phyloP scores from a whole-genome alignment of 1,140 invertebrate species.

The Cardiocondyla obscurior region DNA sequence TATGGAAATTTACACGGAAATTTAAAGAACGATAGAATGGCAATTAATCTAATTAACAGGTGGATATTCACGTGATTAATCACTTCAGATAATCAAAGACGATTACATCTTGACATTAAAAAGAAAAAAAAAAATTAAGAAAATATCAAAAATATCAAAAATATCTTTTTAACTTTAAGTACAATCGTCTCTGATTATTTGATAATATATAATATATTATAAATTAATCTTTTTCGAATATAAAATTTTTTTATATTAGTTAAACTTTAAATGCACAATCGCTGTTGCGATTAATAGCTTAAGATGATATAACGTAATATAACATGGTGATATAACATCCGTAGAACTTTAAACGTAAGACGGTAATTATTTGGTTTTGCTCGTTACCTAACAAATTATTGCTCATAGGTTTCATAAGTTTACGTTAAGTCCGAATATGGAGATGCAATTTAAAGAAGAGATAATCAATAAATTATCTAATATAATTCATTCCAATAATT shows the following conservation, averaged over 20 bases:
- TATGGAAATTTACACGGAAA: background rate
- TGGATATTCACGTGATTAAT: background rate
- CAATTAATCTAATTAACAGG: background rate
- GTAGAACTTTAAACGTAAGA: slow-evolving; percentile 1
- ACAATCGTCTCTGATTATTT: background rate
- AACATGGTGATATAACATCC: slow-evolving; percentile 17
- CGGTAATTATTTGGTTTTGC: slow-evolving; percentile 4
- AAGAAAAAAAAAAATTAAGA: background rate
- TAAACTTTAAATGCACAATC: background rate
- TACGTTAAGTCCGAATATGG: background rate
- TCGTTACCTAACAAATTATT: slow-evolving; percentile 35
- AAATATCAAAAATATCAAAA: background rate
- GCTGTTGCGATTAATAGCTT: background rate
- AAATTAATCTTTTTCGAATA: background rate
- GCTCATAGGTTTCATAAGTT: background rate
- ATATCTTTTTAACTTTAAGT: background rate
- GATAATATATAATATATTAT: background rate
- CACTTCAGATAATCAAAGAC: background rate
- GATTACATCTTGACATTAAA: background rate
- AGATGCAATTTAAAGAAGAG: background rate
- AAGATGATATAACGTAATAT: background rate
- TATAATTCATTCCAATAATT: background rate
- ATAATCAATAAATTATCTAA: background rate
- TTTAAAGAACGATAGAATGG: background rate
- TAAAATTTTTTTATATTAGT: background rate